Evolutionary conservation across 2,113 vertebrate genomes (phyloP).

Genomic region (Neoarius graeffei): DNA sequence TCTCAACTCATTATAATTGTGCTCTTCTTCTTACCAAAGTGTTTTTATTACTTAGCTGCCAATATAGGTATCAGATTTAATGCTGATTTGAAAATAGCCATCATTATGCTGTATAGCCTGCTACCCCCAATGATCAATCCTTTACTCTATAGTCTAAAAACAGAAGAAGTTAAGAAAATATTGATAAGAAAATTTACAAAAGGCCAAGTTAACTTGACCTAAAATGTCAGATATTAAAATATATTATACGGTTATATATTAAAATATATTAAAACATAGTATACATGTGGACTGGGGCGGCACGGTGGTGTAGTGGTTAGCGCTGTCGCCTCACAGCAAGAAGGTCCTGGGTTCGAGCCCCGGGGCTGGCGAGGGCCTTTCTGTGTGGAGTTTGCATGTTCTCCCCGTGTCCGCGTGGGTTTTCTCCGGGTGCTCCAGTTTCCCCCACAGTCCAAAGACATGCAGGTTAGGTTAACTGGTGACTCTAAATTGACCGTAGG

Average conservation of each 20-base stretch:
- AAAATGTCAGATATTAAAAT: background rate
- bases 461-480: too few species aligned
- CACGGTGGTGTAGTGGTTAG: too few species aligned
- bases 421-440: too few species aligned
- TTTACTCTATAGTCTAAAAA: conserved; percentile 70
- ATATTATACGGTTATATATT: too few species aligned
- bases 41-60: conserved; percentile 63
- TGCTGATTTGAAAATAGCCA: conserved; percentile 59
- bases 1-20: conserved; percentile 69
- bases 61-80: conserved; percentile 44
- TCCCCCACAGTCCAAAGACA: too few species aligned
- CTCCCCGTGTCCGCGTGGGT: too few species aligned
- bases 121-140: conserved; percentile 69
- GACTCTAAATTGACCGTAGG: too few species aligned
- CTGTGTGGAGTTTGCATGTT: too few species aligned
- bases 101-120: conserved; percentile 70
- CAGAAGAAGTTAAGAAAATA: conserved; percentile 63
- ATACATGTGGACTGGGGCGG: background rate
- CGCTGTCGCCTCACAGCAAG: too few species aligned
- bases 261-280: background rate
- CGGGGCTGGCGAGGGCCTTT: too few species aligned
- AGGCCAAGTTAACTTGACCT: background rate
- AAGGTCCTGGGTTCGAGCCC: too few species aligned
- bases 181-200: conserved; percentile 50
- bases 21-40: conserved; percentile 70